Base-by-base conservation (phyloP, 2,888 invertebrate genomes). In the Drosophila anceps region DNA sequence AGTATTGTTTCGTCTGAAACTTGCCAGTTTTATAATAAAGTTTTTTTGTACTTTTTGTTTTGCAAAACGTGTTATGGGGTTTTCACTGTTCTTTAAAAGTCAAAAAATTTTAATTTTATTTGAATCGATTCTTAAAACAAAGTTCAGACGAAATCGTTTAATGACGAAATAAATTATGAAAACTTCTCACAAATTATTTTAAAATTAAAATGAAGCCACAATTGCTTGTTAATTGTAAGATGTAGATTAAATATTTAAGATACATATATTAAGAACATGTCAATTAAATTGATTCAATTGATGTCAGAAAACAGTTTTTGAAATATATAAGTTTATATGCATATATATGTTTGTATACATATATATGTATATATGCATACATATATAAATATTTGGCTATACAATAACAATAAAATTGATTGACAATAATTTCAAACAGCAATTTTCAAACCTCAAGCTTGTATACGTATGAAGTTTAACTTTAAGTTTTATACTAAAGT, bases 401-500 rank as follows among this genome's bases (percentile, higher is more conserved):
- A n/a, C n/a, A 39, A 39, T 15, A 6, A 10, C 35, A 41, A 2
- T 24, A 24, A 44, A 24, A n/a, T 29, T n/a, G n/a, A 48, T n/a
- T 27, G 9, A n/a, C 27, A 27, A 9, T 9, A 8, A 29, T 10
- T 10, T 48, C 9, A n/a, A 48, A 8, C 8, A 20, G 12, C 20
- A 8, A 3, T 15, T 27, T 13, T 46, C 9, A 9, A 6, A 18
- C 18, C 29, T 12, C 29, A 7, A 44, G 7, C 43, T 15, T 39
- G 6, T 39, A 15, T 39, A 29, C 10, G 5, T 27, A 43, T n/a
- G 1, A 48, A 29, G 5, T 48, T 50, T 13, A 31, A 50, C 31
- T 50, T 50, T 13, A 50, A 50, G 31, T 60, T 69, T 66, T 50
- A 77, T 68, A 63, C 62, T 77, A 81, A 78, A 81, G 79, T 62